These are phyloP conservation scores for Rachycentron canadum DNA, from an alignment of 2,797 vertebrate species.

Conservation along the genomic window DNA sequence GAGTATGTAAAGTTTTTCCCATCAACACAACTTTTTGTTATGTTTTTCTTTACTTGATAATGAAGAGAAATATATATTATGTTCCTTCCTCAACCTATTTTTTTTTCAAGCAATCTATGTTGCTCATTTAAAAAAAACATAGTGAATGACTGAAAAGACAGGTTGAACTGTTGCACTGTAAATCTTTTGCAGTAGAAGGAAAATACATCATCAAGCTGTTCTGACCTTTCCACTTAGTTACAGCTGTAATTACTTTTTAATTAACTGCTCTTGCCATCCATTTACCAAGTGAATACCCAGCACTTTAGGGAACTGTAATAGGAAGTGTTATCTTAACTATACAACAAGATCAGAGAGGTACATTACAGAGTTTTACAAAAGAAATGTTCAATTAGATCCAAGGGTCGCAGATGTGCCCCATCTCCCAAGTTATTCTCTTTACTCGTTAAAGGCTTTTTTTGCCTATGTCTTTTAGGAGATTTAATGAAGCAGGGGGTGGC, in stretches of 20 bases:
- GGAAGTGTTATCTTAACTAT: conserved; percentile 43
- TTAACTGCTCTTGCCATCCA: conserved; percentile 52
- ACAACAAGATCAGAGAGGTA: conserved; percentile 39
- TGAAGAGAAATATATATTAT: not conserved
- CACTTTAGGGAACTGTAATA: conserved; percentile 40
- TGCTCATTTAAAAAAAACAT: not conserved
- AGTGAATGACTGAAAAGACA: conserved; percentile 2
- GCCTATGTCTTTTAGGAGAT: conserved; percentile 70
- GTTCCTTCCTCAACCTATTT: not conserved
- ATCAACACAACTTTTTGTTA: too few species aligned
- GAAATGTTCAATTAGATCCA: conserved; percentile 53
- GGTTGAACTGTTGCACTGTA: conserved; percentile 26
- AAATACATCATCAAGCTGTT: conserved; percentile 47
- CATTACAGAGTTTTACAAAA: conserved; percentile 44
- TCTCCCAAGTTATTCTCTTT: conserved; percentile 43
- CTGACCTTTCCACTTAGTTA: conserved; percentile 67
- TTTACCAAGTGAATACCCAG: conserved; percentile 56
- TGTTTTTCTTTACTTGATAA: not conserved
- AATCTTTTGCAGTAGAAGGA: conserved; percentile 28
- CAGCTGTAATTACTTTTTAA: conserved; percentile 66
- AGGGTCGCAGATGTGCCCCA: conserved; percentile 31
- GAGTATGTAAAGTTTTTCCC: not conserved
- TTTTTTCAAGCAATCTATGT: not conserved
- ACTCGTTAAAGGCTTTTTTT: conserved; percentile 46
- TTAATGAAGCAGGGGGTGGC: conserved; percentile 76